Evolutionary conservation across 1,140 invertebrate species (phyloP), one percentile per base, ranked within the genome.

Genomic region (Drosophila parvula): DNA sequence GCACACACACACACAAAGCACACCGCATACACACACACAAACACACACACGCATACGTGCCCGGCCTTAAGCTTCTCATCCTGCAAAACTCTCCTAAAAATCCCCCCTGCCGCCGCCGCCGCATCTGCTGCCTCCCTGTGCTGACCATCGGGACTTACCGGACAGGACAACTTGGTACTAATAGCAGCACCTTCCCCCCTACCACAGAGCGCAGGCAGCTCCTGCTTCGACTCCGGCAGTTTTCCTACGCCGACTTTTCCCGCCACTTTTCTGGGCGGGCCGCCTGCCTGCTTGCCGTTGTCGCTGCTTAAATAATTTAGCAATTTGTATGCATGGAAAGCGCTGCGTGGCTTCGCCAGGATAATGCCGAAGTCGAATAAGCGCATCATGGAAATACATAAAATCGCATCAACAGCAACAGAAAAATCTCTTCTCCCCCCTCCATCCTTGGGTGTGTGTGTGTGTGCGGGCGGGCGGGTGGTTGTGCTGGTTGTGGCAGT

Each of bases 301-400:
- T 34, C 65, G 81, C 64, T 78, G 80, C 83, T 88, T 88, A 88
- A 88, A 88, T 88, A 88, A 88, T 88, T 88, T 88, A 88, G 84
- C 84, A 88, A 88, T 88, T 88, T 88, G 84, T 89, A 88, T 88
- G 84, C 84, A 88, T 89, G 84, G 80, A 80, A 89, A 88, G 84
- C 84, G 56, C 68, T 89, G 82, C 79, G 83, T 70, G 76, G 74
- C 61, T 77, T 59, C 50, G 56, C 62, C 65, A 43, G 79, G 68
- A 83, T 88, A 89, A 88, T 83, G 56, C 82, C 79, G 62, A 76
- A 86, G 82, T 82, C 83, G 82, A 79, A 88, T 86, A 86, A 86
- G 82, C 82, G 82, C 82, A 86, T 86, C 82, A 86, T 79, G 82
- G 82, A 73, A 88, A 86, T 85, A 82, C 82, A 86, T 86, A 88